Conservation (phyloP, 2,888 invertebrate genomes). For the Charanyca ferruginea region DNA sequence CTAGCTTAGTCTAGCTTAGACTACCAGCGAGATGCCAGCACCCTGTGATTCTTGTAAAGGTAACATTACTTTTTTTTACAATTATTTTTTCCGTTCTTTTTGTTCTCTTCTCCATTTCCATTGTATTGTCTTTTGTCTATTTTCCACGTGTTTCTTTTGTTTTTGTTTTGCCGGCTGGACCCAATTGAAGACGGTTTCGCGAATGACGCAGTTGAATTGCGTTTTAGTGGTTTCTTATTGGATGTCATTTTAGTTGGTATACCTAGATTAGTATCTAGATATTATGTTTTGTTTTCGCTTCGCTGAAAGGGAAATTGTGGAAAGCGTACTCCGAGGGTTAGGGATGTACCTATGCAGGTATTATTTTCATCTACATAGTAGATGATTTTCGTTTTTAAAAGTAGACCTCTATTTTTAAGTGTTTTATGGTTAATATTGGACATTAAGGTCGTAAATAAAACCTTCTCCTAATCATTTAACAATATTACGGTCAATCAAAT, state of each 20-base stretch:
- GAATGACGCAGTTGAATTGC: conserved; percentile 48
- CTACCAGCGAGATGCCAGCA: conserved; percentile 80
- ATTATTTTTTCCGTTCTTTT: neutral
- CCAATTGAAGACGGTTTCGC: conserved; percentile 7
- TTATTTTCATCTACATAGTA: no score
- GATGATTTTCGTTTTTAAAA: no score
- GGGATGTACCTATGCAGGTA: no score
- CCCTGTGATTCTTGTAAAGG: conserved; percentile 88
- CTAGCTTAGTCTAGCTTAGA: conserved; percentile 70
- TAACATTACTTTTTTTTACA: conserved; percentile 66
- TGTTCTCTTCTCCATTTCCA: neutral
- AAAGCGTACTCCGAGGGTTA: neutral
- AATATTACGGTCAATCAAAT: no score
- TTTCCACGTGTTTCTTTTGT: conserved; percentile 50
- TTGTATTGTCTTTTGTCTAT: conserved; percentile 1
- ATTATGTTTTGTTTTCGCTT: conserved; percentile 1
- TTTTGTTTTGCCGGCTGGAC: conserved; percentile 38
- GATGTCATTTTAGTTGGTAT: conserved; percentile 17
- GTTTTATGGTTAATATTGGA: no score
- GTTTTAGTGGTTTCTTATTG: conserved; percentile 22
- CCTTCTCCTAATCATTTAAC: no score
- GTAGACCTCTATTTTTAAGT: no score
- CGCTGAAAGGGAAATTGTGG: neutral
- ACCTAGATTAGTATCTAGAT: neutral
- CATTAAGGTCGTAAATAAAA: no score